Evolutionary conservation across 1,140 invertebrate species (phyloP), one percentile per base, ranked within the genome.

Genomic region (Andricus grossulariae): DNA sequence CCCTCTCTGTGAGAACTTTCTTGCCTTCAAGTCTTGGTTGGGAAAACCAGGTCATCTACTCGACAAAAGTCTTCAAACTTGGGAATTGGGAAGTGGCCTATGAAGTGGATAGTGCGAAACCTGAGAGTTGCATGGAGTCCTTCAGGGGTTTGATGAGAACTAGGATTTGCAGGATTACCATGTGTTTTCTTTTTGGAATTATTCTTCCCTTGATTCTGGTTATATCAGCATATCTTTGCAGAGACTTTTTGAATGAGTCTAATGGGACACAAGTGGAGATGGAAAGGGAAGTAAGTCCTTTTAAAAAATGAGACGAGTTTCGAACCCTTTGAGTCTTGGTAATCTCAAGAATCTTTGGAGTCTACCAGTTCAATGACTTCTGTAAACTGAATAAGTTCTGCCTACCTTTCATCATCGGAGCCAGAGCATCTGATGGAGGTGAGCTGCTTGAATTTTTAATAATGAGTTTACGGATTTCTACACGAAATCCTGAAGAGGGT

Each of bases 391-490:
- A 78, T 77, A 73, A 55, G 71, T 77, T 82, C 77, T 80, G 82
- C 83, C 83, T 84, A 84, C 83, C 83, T 84, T 84, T 84, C 74
- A 50, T 82, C 73, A 52, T 60, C 73, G 76, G 50, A 52, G 73
- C 75, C 73, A 76, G 51, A 52, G 73, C 75, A 72, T 76, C 74
- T 55, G 50, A 52, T 78, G 54, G 19, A 77, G 18, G 50, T 76
- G 72, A 72, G 72, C 57, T 72, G 79, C 70, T 77, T 75, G 72
- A 80, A 71, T 80, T 71, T 71, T 16, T 21, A 13, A 70, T 50
- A 75, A 74, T 78, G 49, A 74, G 72, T 74, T 79, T 51, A 79
- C 51, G 18, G 32, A 74, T 49, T 52, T 78, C 55, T 49, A 32
- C 45, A 39, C n/a, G 50, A 73, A 19, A 54, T 54, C 18, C 5